These are phyloP conservation scores for Orthosia cruda DNA, from an alignment of 2,888 invertebrate species.

Conservation along the genomic window DNA sequence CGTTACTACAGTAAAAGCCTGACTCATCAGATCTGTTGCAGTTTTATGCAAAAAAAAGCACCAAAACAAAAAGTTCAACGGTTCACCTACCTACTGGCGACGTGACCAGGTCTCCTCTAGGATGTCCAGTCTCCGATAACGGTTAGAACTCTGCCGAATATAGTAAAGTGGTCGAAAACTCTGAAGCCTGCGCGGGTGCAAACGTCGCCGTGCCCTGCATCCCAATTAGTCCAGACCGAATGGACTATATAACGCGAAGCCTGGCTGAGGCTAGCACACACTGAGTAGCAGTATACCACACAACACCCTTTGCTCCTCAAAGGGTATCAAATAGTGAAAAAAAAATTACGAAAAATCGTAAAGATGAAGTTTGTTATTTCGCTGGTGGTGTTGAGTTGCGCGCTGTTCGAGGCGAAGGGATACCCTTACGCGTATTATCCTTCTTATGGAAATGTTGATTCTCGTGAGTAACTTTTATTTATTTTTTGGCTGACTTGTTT, in stretches of 20 bases:
- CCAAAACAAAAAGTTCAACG: slow-evolving; percentile 80
- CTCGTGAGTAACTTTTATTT: slow-evolving; percentile 79
- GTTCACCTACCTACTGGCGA: slow-evolving; percentile 74
- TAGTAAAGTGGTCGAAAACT: slow-evolving; percentile 78
- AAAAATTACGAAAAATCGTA: slow-evolving; percentile 43
- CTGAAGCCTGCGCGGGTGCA: slow-evolving; percentile 77
- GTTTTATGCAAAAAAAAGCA: slow-evolving; percentile 71
- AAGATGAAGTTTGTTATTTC: slow-evolving; percentile 80
- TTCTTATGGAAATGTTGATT: slow-evolving; percentile 86
- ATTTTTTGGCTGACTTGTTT: not conserved
- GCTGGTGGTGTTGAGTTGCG: slow-evolving; percentile 79
- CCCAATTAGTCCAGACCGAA: slow-evolving; percentile 85
- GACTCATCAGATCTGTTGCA: slow-evolving; percentile 63
- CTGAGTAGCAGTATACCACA: slow-evolving; percentile 76
- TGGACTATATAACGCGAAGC: slow-evolving; percentile 86
- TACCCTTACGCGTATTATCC: slow-evolving; percentile 84
- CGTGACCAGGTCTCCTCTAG: slow-evolving; percentile 80
- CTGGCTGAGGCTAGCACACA: slow-evolving; percentile 77
- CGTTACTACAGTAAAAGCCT: slow-evolving; percentile 57
- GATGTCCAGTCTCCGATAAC: slow-evolving; percentile 85
- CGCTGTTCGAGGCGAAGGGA: slow-evolving; percentile 79
- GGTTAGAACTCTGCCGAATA: slow-evolving; percentile 84
- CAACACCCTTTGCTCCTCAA: slow-evolving; percentile 77
- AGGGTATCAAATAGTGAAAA: slow-evolving; percentile 71
- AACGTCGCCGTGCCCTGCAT: slow-evolving; percentile 82